These are phyloP conservation scores for Lepeophtheirus salmonis DNA, from an alignment of 1,140 invertebrate species.

Conservation along the genomic window DNA sequence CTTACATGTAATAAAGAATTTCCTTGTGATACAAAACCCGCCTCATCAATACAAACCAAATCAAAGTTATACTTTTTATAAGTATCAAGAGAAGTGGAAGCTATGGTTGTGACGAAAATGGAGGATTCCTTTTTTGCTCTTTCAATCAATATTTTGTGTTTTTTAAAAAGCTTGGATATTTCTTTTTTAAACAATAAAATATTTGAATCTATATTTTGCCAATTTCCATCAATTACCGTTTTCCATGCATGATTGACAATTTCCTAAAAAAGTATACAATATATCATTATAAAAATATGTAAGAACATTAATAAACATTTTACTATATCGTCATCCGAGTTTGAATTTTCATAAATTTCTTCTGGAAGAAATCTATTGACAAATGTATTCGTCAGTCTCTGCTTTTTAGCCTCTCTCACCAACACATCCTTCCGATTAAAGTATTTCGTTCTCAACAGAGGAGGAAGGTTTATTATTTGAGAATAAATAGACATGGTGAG, in stretches of 20 bases:
- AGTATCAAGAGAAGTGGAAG: background rate
- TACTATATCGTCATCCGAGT: background rate
- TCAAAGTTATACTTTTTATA: conserved; percentile 4
- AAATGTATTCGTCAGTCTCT: background rate
- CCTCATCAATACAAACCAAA: conserved; percentile 15
- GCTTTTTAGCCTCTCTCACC: background rate
- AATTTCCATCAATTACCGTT: background rate
- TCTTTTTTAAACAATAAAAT: background rate
- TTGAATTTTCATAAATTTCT: background rate
- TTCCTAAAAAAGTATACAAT: background rate
- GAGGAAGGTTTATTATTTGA: background rate
- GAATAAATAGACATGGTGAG: conserved; percentile 1
- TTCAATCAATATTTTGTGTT: background rate
- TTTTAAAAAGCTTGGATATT: background rate
- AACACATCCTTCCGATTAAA: background rate
- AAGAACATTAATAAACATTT: background rate
- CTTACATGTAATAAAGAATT: background rate
- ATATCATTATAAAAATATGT: too few relatives aligned
- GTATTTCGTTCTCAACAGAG: background rate
- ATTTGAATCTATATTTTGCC: background rate
- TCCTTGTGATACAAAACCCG: background rate
- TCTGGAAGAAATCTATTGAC: background rate
- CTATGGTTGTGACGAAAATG: background rate
- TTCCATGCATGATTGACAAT: background rate
- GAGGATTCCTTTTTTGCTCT: background rate